Percentiles rank a stretch among this genome's conserved stretches.
phyloP scores from a whole-genome alignment of 2,888 invertebrate genomes.

The Plutella xylostella region DNA sequence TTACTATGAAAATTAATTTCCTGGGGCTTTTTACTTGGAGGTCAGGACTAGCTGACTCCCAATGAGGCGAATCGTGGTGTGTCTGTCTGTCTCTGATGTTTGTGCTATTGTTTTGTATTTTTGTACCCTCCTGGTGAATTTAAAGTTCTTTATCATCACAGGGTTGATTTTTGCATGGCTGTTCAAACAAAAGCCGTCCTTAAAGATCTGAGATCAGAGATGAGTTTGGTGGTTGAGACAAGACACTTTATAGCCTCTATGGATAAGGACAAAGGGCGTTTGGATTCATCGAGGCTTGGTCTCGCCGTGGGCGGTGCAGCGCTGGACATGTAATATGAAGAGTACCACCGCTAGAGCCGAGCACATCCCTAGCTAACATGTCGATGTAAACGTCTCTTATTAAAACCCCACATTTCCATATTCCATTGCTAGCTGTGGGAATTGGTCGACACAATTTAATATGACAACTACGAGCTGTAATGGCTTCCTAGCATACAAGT shows the following conservation, averaged over 20 bases:
- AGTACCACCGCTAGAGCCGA: constrained; percentile 37
- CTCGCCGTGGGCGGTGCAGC: constrained; percentile 56
- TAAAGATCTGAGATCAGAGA: background rate
- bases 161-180: too few species aligned
- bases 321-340: constrained; percentile 60
- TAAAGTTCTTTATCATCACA: too few species aligned
- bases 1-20: constrained; percentile 19
- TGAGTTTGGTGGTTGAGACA: background rate
- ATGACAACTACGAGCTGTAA: background rate
- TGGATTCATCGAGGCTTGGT: constrained; percentile 32
- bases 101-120: constrained; percentile 63
- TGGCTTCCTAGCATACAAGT: constrained; percentile 1
- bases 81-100: constrained; percentile 38
- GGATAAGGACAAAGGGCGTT: constrained; percentile 27
- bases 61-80: constrained; percentile 36
- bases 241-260: too few species aligned
- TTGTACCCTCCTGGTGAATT: constrained; percentile 28
- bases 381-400: constrained; percentile 26
- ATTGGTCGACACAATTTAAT: constrained; percentile 12
- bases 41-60: constrained; percentile 29
- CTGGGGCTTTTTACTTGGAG: constrained; percentile 30
- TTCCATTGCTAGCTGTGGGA: constrained; percentile 26
- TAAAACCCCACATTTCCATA: constrained; percentile 11
- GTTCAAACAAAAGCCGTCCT: too few species aligned
- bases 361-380: constrained; percentile 23